Evolutionary conservation across 2,888 invertebrate genomes (phyloP).

Genomic region (Beris morrisii): DNA sequence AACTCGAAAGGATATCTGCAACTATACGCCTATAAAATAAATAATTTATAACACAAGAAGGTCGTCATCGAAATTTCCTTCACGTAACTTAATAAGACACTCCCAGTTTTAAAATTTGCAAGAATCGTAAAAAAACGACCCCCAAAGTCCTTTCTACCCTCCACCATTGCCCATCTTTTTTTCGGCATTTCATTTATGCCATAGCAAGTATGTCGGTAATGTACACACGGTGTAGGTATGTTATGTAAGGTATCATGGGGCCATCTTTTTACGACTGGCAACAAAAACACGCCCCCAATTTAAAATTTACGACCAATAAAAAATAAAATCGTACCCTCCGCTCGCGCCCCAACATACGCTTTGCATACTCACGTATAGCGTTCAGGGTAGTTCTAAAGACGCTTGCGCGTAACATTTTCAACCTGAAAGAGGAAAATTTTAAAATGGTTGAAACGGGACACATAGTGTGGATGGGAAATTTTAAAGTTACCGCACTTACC

Average conservation of each 20-base stretch:
- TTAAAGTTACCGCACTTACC: neutral
- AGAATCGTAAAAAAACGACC: conserved; percentile 21
- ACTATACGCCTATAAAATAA: neutral
- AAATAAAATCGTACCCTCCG: conserved; percentile 44
- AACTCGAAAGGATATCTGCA: too few species aligned
- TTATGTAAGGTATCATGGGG: conserved; percentile 25
- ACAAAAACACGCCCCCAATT: conserved; percentile 48
- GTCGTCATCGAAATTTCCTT: conserved; percentile 19
- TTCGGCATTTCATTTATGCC: conserved; percentile 3
- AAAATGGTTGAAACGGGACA: conserved; percentile 20
- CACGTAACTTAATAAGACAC: conserved; percentile 17
- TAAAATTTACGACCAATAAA: conserved; percentile 52
- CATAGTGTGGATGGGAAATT: neutral
- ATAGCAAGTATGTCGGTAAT: neutral
- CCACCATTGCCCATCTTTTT: conserved; percentile 4
- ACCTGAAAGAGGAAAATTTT: conserved; percentile 17
- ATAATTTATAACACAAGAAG: conserved; percentile 22
- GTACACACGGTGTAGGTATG: neutral
- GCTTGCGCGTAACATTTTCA: conserved; percentile 37
- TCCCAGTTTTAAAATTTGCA: conserved; percentile 28
- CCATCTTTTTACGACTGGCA: conserved; percentile 30
- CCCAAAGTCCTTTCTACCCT: neutral
- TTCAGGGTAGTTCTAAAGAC: conserved; percentile 12
- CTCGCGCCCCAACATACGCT: conserved; percentile 27
- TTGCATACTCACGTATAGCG: conserved; percentile 30